These are phyloP conservation scores for Pomatorhinus ruficollis DNA, from an alignment of 2,113 vertebrate genomes.

Conservation along the genomic window DNA sequence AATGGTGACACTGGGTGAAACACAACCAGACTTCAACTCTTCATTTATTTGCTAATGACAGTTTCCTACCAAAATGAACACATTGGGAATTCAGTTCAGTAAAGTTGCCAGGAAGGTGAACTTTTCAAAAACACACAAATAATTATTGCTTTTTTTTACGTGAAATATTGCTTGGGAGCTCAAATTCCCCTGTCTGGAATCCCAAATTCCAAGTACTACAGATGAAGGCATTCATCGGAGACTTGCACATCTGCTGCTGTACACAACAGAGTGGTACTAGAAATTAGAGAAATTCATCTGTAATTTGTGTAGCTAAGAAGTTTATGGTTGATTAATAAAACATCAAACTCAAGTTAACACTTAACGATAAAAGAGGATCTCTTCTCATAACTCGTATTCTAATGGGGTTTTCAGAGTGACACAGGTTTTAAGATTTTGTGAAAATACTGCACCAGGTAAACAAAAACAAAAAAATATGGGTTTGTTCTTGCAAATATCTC, in stretches of 20 bases:
- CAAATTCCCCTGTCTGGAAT: constrained; percentile 37
- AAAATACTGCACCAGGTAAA: not conserved
- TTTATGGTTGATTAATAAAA: constrained; percentile 32
- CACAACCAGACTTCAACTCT: not conserved
- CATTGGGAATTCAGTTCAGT: constrained; percentile 39
- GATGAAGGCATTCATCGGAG: constrained; percentile 21
- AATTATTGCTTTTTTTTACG: not conserved
- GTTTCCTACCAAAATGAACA: constrained; percentile 15
- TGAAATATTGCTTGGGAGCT: constrained; percentile 53
- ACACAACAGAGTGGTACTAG: not conserved
- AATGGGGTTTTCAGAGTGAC: not conserved
- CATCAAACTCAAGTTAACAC: not conserved
- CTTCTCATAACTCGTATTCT: not conserved
- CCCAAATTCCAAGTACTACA: constrained; percentile 9
- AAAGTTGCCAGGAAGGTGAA: constrained; percentile 36
- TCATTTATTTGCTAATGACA: constrained; percentile 57
- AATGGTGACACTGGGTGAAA: not conserved
- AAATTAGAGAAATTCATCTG: constrained; percentile 32
- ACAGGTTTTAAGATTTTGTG: not conserved
- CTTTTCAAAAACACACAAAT: constrained; percentile 55
- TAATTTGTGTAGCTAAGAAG: constrained; percentile 29
- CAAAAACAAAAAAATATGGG: not conserved
- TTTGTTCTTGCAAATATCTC: not conserved
- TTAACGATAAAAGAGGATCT: not conserved
- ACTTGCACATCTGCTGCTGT: constrained; percentile 29